These are phyloP conservation scores for Leistus spinibarbis DNA, from an alignment of 2,888 invertebrate genomes.

Conservation along the genomic window DNA sequence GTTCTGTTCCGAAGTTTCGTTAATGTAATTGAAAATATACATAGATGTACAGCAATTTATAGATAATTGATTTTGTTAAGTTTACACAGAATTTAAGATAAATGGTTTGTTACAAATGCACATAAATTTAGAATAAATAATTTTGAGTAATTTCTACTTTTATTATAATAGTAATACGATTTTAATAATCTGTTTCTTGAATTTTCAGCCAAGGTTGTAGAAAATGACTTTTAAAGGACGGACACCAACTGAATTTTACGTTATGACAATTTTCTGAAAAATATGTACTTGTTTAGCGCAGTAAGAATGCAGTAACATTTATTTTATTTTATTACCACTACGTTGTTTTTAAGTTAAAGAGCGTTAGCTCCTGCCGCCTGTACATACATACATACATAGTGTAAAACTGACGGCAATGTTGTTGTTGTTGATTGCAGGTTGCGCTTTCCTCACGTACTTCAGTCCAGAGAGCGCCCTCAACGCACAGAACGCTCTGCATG, in stretches of 20 bases:
- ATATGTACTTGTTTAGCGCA: not conserved
- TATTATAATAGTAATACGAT: no score
- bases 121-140: not conserved
- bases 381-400: not conserved
- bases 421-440: slow-evolving; percentile 71
- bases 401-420: not conserved
- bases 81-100: no score
- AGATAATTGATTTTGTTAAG: not conserved
- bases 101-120: no score
- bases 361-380: not conserved
- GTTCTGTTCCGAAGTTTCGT: not conserved
- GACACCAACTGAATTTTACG: no score
- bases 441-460: slow-evolving; percentile 98
- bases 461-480: slow-evolving; percentile 93
- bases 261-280: not conserved
- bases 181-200: no score
- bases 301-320: no score
- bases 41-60: no score
- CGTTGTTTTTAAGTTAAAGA: not conserved
- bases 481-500: slow-evolving; percentile 93
- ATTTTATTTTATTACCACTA: not conserved
- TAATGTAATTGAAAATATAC: no score
- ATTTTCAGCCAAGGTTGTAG: no score
- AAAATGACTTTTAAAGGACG: no score
- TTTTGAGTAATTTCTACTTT: no score